Evolutionary conservation across 2,113 vertebrate genomes (phyloP).

Genomic region (Hippocampus guttulatus): DNA sequence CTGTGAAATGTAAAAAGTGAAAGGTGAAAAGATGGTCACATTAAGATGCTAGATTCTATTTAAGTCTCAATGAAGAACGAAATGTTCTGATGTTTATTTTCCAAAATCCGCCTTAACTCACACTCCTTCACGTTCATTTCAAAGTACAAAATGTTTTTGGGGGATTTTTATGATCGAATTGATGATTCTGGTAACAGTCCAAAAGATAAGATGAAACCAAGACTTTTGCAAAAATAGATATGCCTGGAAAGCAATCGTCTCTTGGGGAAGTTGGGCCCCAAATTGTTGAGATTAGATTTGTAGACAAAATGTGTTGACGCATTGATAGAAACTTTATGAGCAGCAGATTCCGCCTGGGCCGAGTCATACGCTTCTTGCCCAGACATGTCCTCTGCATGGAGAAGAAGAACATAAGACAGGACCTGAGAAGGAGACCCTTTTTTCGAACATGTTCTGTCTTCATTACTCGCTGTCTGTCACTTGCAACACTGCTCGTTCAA

Average conservation of each 20-base stretch:
- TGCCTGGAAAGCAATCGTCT: slow-evolving; percentile 7
- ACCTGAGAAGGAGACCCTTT: slow-evolving; percentile 20
- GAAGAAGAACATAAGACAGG: slow-evolving; percentile 40
- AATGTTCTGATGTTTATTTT: neutral
- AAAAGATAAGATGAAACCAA: slow-evolving; percentile 2
- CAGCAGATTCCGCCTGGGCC: slow-evolving; percentile 54
- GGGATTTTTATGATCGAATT: too few species aligned
- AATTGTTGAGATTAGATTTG: slow-evolving; percentile 57
- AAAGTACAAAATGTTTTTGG: neutral
- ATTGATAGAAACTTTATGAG: slow-evolving; percentile 52
- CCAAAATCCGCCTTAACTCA: neutral
- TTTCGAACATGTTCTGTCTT: slow-evolving; percentile 7
- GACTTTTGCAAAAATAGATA: slow-evolving; percentile 12
- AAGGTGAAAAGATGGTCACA: neutral
- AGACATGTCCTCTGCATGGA: slow-evolving; percentile 42
- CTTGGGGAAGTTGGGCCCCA: slow-evolving; percentile 22
- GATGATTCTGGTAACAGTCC: slow-evolving; percentile 17
- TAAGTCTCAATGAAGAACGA: neutral
- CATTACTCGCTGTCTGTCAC: slow-evolving; percentile 17
- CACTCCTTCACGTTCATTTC: neutral
- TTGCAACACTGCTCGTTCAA: slow-evolving; percentile 3
- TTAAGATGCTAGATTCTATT: neutral
- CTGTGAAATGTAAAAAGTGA: neutral
- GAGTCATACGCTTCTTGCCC: slow-evolving; percentile 50
- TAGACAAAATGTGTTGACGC: slow-evolving; percentile 48